phyloP scores from a whole-genome alignment of 2,797 vertebrate genomes.

The Enteromius treurensis region DNA sequence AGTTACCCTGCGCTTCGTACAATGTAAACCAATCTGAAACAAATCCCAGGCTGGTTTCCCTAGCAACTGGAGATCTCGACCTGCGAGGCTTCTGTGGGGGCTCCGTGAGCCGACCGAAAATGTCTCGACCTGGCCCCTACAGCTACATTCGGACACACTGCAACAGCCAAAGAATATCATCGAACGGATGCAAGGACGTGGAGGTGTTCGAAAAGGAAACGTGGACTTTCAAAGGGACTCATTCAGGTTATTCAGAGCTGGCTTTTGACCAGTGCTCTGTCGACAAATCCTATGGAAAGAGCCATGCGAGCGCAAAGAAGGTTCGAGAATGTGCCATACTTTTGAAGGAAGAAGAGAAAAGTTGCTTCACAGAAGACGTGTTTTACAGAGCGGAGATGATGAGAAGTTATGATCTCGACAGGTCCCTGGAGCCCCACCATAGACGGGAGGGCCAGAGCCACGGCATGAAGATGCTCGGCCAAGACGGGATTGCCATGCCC shows the following conservation, averaged over 20 bases:
- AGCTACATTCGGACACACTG: slow-evolving; percentile 75
- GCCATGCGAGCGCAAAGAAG: slow-evolving; percentile 74
- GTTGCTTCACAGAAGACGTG: slow-evolving; percentile 79
- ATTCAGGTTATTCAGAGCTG: slow-evolving; percentile 81
- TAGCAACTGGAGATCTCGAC: slow-evolving; percentile 84
- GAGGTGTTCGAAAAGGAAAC: slow-evolving; percentile 79
- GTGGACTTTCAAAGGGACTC: slow-evolving; percentile 82
- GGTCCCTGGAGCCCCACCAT: slow-evolving; percentile 75
- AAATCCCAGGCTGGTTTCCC: slow-evolving; percentile 82
- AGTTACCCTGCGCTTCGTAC: slow-evolving; percentile 81
- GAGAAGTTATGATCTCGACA: slow-evolving; percentile 76
- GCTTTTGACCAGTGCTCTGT: slow-evolving; percentile 81
- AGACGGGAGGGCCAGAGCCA: slow-evolving; percentile 80
- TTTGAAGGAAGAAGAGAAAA: slow-evolving; percentile 84
- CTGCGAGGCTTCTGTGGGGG: slow-evolving; percentile 81
- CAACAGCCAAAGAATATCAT: slow-evolving; percentile 73
- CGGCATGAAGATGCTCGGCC: slow-evolving; percentile 78
- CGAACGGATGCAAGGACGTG: slow-evolving; percentile 76
- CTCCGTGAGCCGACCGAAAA: slow-evolving; percentile 79
- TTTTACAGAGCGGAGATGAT: slow-evolving; percentile 81
- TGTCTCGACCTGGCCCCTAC: slow-evolving; percentile 79
- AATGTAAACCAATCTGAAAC: slow-evolving; percentile 79
- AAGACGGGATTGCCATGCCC: slow-evolving; percentile 74
- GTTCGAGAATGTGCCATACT: slow-evolving; percentile 82
- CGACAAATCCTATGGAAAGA: slow-evolving; percentile 79